Conservation (phyloP, 2,888 invertebrate genomes). For the Phrixothrix hirtus region DNA sequence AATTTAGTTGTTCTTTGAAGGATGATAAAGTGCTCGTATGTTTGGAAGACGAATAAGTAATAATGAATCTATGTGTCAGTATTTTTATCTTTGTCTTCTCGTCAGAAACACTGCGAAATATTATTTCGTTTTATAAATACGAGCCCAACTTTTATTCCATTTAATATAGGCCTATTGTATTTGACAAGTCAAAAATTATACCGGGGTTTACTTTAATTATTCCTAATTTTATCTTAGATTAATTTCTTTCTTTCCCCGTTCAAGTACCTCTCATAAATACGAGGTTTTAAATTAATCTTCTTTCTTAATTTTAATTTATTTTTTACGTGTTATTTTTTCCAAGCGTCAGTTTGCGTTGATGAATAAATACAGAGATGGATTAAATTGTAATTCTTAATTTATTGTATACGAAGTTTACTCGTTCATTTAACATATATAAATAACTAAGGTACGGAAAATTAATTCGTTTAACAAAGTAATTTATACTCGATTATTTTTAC, state of each 20-base stretch:
- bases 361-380: slow-evolving; percentile 3
- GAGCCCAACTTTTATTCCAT: slow-evolving; percentile 19
- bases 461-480: no score
- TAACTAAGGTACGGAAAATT: no score
- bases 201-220: slow-evolving; percentile 31
- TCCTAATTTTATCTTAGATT: slow-evolving; percentile 33
- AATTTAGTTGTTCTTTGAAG: no score
- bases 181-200: slow-evolving; percentile 31
- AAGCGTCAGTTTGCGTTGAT: background rate
- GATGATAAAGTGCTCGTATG: no score
- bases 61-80: no score
- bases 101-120: no score
- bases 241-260: slow-evolving; percentile 31
- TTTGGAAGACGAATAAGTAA: no score
- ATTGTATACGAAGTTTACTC: no score
- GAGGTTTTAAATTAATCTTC: slow-evolving; percentile 26
- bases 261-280: slow-evolving; percentile 24
- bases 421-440: no score
- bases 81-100: no score
- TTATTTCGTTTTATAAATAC: background rate
- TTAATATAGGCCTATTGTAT: slow-evolving; percentile 25
- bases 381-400: no score
- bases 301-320: slow-evolving; percentile 21
- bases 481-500: no score
- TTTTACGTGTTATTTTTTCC: slow-evolving; percentile 12